Base-by-base conservation (phyloP, 2,888 invertebrate species). In the Mylabris sibirica region DNA sequence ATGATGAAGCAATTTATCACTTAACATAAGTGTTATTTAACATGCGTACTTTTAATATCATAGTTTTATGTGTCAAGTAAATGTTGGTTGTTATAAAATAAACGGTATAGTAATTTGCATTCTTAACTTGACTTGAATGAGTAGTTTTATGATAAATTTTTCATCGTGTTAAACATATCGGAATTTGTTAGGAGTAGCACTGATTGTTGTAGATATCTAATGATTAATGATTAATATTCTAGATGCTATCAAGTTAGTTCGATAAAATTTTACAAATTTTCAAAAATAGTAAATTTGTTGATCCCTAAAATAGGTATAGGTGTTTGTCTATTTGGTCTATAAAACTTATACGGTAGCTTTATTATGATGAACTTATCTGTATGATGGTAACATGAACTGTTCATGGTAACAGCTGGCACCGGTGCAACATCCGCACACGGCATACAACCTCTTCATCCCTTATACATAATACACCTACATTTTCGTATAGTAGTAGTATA, bases 381-480 rank as follows among this genome's bases (percentile, higher is more conserved):
- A 67, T 65, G 66, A 72, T 67, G 69, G 77, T 75, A 77, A 76
- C 71, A 71, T 72, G 75, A 76, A 74, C 72, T 73, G 75, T 71
- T 70, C 69, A 66, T 71, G 65, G 70, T 65, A 67, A 73, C 76
- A 77, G 77, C 77, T 77, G 77, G 71, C 69, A 74, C 71, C 71
- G 74, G 74, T 74, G 75, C 74, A 74, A 74, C 76, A 76, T 76
- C 77, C 75, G 76, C 75, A 75, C 73, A 73, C 65, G 70, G 67
- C 65, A 64, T 63, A 35, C 66, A 57, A 61, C 66, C 59, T 64
- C 73, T 74, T 75, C 74, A 73, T 75, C 76, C 76, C 74, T 71
- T 73, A 73, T 53, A 65, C 65, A 76, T 57, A 67, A 53, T 62
- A 70, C 67, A 69, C 64, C 66, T 49, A 53, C 68, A 60, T 63